These are phyloP conservation scores for Conchocele bisecta DNA, from an alignment of 2,888 invertebrate genomes.

Conservation along the genomic window DNA sequence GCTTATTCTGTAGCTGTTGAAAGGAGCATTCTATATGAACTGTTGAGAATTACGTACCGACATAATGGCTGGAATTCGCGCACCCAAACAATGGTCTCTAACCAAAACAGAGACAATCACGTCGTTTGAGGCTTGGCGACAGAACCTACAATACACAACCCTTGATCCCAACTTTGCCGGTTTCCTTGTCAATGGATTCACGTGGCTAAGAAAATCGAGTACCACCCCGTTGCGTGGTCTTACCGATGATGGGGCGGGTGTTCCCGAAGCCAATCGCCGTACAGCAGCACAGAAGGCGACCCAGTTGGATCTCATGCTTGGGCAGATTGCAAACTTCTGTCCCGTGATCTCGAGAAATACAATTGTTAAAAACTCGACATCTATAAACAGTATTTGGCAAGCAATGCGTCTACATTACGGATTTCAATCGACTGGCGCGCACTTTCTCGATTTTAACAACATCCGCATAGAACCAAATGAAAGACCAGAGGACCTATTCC, in stretches of 20 bases:
- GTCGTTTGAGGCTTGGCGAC: conserved; percentile 45
- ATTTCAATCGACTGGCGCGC: background rate
- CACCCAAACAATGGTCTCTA: conserved; percentile 54
- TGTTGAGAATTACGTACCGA: too few species aligned
- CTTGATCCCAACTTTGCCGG: conserved; percentile 27
- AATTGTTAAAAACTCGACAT: background rate
- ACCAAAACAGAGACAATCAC: conserved; percentile 41
- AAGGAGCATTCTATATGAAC: too few species aligned
- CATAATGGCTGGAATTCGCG: conserved; percentile 7
- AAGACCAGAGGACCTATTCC: conserved; percentile 53
- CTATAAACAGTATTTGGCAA: background rate
- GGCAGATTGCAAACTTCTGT: background rate
- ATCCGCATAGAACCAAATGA: conserved; percentile 45
- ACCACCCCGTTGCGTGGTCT: conserved; percentile 13
- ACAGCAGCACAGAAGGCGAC: background rate
- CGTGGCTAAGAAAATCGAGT: conserved; percentile 33
- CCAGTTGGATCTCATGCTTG: background rate
- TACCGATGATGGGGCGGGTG: conserved; percentile 14
- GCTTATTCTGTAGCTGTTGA: too few species aligned
- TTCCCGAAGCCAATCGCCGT: background rate
- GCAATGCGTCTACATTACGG: conserved; percentile 1
- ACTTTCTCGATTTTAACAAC: conserved; percentile 38
- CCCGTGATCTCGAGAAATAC: background rate
- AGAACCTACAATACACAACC: conserved; percentile 28
- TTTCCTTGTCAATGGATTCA: conserved; percentile 27